Base-by-base conservation (phyloP, 1,140 invertebrate species). In the Drosophila nebulosa region DNA sequence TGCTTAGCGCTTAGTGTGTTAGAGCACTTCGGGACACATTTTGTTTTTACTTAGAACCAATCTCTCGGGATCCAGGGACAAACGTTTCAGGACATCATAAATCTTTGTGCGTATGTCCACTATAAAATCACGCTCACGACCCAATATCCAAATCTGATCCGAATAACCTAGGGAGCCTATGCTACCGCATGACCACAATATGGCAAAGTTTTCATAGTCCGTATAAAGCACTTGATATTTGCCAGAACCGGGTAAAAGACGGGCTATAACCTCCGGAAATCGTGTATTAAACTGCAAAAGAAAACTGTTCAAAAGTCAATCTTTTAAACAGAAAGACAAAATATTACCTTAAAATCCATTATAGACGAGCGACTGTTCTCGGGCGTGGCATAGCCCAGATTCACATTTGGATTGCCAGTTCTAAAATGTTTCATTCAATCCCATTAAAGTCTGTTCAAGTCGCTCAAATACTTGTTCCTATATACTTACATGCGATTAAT, bases 121-220 rank as follows among this genome's bases (percentile, higher is more conserved):
- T 4, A 92, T 89, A 22, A 95, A 93, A 74, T 95, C 94, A 50
- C 92, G 92, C 51, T 92, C 74, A n/a, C 80, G 92, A 2, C 93
- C 94, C 65, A 95, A 90, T 24, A 95, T 92, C 94, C 94, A 95
- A 42, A 95, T 92, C 69, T 93, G 92, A 92, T 95, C 94, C 93
- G 92, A 85, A 69, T 90, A 73, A 24, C 90, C 90, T 2, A 91
- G 66, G 10, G 88, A 89, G 4, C 92, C 93, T 35, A 94, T 92
- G 92, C 93, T 94, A 16, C 93, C 93, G 80, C 95, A 96, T 7
- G 95, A 95, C 93, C 94, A 96, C 14, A 96, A 74, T 39, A 96
- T 92, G 6, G 95, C 94, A 86, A 94, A 95, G 63, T 93, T 93
- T 0, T 93, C 92, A 89, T 96, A 96, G 88, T 96, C 95, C 0